Evolutionary conservation across 2,797 vertebrate genomes (phyloP).

Genomic region (Artibeus jamaicensis): DNA sequence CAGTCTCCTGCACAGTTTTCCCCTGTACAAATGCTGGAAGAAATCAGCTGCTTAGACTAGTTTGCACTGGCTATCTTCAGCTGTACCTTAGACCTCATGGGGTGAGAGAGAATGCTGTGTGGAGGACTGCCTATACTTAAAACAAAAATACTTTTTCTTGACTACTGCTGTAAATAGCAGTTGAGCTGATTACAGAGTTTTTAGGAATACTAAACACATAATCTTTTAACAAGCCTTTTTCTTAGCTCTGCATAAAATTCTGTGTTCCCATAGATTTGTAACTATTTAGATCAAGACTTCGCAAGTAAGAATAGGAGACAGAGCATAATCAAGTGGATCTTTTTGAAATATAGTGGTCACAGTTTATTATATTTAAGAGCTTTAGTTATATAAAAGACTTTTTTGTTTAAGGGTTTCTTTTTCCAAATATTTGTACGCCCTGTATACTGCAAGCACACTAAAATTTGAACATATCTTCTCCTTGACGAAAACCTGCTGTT

Average conservation of each 20-base stretch:
- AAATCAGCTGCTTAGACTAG: neutral
- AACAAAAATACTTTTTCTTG: neutral
- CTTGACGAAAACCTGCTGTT: slow-evolving; percentile 42
- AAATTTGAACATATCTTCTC: neutral
- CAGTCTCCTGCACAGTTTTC: neutral
- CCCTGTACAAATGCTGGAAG: neutral
- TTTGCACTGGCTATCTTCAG: neutral
- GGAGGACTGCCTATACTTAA: neutral
- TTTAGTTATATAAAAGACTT: slow-evolving; percentile 11
- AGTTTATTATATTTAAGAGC: neutral
- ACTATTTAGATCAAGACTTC: neutral
- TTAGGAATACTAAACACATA: neutral
- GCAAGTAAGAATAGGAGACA: neutral
- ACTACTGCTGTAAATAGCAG: slow-evolving; percentile 3
- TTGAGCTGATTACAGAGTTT: neutral
- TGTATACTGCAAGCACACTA: neutral
- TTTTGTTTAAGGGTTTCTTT: neutral
- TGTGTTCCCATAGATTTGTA: neutral
- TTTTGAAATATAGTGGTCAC: neutral
- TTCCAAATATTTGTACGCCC: neutral
- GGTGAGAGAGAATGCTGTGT: neutral
- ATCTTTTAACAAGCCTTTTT: neutral
- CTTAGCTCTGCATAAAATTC: neutral
- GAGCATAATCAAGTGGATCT: neutral
- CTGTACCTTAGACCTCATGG: neutral